Evolutionary conservation across 2,797 vertebrate species (phyloP).

Genomic region (Danio albolineatus): DNA sequence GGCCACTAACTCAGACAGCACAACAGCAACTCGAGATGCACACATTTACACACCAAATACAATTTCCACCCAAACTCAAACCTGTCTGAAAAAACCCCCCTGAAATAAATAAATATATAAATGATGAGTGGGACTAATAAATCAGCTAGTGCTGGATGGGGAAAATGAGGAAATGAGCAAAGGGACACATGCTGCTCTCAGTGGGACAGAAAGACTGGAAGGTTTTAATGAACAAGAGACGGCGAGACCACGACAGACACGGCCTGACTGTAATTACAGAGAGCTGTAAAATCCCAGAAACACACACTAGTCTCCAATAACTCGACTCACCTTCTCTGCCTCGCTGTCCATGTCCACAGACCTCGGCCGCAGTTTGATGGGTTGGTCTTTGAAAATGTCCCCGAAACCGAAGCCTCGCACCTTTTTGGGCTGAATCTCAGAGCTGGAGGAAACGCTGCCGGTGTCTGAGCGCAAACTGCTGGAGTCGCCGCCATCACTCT

Average conservation of each 20-base stretch:
- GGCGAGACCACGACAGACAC: background rate
- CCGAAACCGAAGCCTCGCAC: conserved; percentile 94
- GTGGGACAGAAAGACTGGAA: conserved; percentile 35
- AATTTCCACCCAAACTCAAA: background rate
- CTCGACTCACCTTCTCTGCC: conserved; percentile 79
- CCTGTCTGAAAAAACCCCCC: background rate
- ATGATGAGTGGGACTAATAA: background rate
- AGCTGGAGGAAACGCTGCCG: conserved; percentile 80
- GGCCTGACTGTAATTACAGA: conserved; percentile 17
- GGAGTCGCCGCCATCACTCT: conserved; percentile 92
- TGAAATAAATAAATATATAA: conserved; percentile 1
- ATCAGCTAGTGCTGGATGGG: conserved; percentile 13
- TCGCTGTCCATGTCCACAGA: conserved; percentile 92
- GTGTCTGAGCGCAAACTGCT: conserved; percentile 89
- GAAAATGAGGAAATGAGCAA: conserved; percentile 27
- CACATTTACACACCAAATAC: background rate
- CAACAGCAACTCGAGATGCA: too few relatives aligned
- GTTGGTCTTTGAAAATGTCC: conserved; percentile 98
- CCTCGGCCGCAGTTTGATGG: conserved; percentile 92
- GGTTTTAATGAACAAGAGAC: conserved; percentile 32
- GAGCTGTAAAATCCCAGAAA: background rate
- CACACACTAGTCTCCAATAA: conserved; percentile 8
- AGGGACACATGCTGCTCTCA: conserved; percentile 10
- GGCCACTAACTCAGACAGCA: too few relatives aligned
- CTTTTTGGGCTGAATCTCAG: conserved; percentile 95